phyloP scores from a whole-genome alignment of 2,797 vertebrate species.

The Sebastes steindachneri region DNA sequence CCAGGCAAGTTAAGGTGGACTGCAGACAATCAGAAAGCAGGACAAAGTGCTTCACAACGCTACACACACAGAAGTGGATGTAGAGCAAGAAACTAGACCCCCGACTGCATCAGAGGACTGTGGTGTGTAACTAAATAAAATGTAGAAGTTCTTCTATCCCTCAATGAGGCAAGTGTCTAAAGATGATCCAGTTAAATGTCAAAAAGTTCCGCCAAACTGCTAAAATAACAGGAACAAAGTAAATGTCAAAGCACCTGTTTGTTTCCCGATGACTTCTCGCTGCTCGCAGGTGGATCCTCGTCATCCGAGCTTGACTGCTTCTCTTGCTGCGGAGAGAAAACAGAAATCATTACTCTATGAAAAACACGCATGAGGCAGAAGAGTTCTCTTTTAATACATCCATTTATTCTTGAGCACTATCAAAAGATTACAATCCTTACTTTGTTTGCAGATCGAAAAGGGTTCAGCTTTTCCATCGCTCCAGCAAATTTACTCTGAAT shows the following conservation, averaged over 20 bases:
- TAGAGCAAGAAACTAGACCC: not conserved
- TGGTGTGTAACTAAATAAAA: not conserved
- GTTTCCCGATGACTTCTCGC: conserved; percentile 38
- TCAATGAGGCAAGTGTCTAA: not conserved
- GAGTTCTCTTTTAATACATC: not conserved
- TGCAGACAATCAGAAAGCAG: not conserved
- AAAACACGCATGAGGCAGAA: not conserved
- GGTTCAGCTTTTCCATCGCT: conserved; percentile 66
- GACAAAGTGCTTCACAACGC: not conserved
- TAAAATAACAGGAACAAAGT: not conserved
- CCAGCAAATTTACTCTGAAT: conserved; percentile 58
- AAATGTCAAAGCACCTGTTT: conserved; percentile 60
- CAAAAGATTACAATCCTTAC: conserved; percentile 22
- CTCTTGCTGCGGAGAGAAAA: conserved; percentile 32
- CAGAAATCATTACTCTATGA: not conserved
- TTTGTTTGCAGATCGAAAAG: conserved; percentile 61
- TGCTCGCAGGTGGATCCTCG: conserved; percentile 32
- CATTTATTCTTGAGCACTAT: not conserved
- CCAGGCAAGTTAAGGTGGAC: not conserved
- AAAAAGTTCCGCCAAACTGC: not conserved
- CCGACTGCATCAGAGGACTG: not conserved
- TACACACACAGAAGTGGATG: not conserved
- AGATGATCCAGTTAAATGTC: not conserved
- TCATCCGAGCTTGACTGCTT: conserved; percentile 39
- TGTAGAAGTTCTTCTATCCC: not conserved